Base-by-base conservation (phyloP, 2,888 invertebrate genomes). In the Myopa tessellatipennis region DNA sequence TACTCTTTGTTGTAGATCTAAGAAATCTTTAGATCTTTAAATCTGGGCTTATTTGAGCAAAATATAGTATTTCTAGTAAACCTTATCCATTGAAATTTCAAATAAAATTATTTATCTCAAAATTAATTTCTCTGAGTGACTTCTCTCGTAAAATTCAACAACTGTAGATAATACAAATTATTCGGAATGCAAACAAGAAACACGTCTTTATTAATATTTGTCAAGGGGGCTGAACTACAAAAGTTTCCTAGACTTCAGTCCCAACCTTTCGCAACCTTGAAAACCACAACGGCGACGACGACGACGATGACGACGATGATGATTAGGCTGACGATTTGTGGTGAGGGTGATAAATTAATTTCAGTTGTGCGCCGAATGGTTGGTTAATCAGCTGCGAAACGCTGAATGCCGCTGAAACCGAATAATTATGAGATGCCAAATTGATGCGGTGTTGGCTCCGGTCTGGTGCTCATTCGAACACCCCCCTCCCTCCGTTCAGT, bases 281-380 rank as follows among this genome's bases (percentile, higher is more conserved):
- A 40, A 72, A 61, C 36, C 40, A 34, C n/a, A n/a, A 52, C 69
- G 60, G 38, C 16, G 60, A 55, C 73, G 14, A 58, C 58, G 58
- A 58, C n/a, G 16, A 50, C 4, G 58, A 4, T n/a, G 61, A n/a
- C 61, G 61, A 10, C 26, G 34, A 63, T 34, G 34, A 18, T 26
- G 61, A 8, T 34, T 4, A 34, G 26, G 10, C 10, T 58, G 12
- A 8, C 26, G 26, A 60, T 40, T 72, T 60, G 40, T 45, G 40
- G 52, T 71, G 67, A 58, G 63, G 50, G 73, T 73, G 76, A 76
- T 78, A 78, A 78, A 78, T 78, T 78, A 76, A 76, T 78, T 78
- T 76, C 69, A 78, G 68, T 78, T 76, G 68, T 50, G 60, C 58
- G 55, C 68, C 36, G 61, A 38, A 77, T 14, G 18, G 65, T 58